These are phyloP conservation scores for Drosophila mayri DNA, from an alignment of 1,140 invertebrate species.

Conservation along the genomic window DNA sequence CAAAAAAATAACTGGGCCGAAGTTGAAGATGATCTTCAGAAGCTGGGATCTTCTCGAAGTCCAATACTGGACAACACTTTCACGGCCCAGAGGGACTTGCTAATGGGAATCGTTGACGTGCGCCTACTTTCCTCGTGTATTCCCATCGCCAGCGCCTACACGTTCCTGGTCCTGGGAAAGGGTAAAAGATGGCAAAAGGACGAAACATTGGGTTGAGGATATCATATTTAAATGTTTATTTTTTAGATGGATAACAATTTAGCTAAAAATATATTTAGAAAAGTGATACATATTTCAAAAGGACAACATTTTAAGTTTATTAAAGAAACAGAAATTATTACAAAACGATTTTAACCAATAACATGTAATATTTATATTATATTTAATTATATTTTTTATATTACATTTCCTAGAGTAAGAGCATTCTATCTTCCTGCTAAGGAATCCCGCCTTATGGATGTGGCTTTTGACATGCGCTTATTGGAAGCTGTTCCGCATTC, in stretches of 20 bases:
- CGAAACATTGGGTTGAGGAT: no score
- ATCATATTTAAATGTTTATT: no score
- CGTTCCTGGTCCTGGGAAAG: conserved; percentile 25
- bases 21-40: conserved; percentile 30
- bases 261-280: no score
- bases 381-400: neutral
- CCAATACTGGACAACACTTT: conserved; percentile 68
- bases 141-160: conserved; percentile 55
- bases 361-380: no score
- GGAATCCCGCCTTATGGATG: neutral
- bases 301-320: no score
- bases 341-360: no score
- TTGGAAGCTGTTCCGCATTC: conserved; percentile 66
- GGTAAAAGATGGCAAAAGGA: neutral
- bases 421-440: neutral
- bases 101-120: conserved; percentile 76
- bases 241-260: no score
- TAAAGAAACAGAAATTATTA: no score
- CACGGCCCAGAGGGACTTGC: conserved; percentile 80
- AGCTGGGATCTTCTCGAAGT: conserved; percentile 11
- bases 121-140: conserved; percentile 65
- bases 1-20: conserved; percentile 60
- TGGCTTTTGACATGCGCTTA: conserved; percentile 27
- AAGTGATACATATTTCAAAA: no score
- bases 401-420: neutral